phyloP scores from a whole-genome alignment of 2,113 vertebrate species.

The Catagonus wagneri region DNA sequence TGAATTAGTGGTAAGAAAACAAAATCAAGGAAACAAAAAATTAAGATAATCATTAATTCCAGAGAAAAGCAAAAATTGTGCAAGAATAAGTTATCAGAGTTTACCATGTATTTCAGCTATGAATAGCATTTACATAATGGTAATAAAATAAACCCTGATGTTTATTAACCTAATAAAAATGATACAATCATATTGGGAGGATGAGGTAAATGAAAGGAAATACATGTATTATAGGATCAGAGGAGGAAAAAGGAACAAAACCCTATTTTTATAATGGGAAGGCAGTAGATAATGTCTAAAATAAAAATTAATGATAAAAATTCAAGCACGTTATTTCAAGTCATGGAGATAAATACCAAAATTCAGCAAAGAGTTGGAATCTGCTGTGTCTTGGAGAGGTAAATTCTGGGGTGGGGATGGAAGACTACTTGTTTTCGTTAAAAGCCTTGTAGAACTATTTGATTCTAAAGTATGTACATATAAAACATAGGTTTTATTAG shows the following conservation, averaged over 20 bases:
- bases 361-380: background rate
- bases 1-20: background rate
- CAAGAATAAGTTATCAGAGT: background rate
- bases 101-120: background rate
- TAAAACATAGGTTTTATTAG: conserved; percentile 6
- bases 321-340: background rate
- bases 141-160: conserved; percentile 3
- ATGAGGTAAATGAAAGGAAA: conserved; percentile 1
- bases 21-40: background rate
- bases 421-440: background rate
- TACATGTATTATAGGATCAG: background rate
- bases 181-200: background rate
- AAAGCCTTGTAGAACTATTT: conserved; percentile 10
- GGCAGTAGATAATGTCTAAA: background rate
- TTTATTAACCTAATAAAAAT: conserved; percentile 24
- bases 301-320: background rate
- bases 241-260: background rate
- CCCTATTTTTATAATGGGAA: background rate
- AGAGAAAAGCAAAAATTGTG: background rate
- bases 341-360: background rate
- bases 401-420: background rate
- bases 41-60: background rate
- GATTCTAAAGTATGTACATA: background rate
- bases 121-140: background rate
- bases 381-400: background rate